These are phyloP conservation scores for Caenorhabditis sp. DNA, from an alignment of 2,888 invertebrate species.

Conservation along the genomic window DNA sequence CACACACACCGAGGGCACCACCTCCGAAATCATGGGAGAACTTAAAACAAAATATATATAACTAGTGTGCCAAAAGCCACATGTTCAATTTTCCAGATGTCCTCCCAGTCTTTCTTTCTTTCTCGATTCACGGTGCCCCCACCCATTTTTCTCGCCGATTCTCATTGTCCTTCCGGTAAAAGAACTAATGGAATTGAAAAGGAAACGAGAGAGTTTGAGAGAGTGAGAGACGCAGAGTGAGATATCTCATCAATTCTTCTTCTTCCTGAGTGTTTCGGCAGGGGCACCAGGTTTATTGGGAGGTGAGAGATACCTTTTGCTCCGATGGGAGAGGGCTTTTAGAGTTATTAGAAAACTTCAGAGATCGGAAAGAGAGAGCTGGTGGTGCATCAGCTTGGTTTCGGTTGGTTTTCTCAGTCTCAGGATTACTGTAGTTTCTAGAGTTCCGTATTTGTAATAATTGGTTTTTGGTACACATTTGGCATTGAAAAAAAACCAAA, in stretches of 20 bases:
- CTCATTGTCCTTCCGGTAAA: constrained; percentile 32
- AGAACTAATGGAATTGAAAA: constrained; percentile 49
- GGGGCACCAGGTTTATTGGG: constrained; percentile 49
- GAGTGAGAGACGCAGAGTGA: constrained; percentile 29
- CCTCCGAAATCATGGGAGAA: constrained; percentile 12
- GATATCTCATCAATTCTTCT: constrained; percentile 46
- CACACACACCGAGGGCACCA: background rate
- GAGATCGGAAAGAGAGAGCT: constrained; percentile 3
- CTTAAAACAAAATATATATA: constrained; percentile 28
- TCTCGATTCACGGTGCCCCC: no score
- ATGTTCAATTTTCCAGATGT: constrained; percentile 64
- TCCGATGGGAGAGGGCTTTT: background rate
- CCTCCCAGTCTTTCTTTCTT: no score
- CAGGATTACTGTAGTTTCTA: background rate
- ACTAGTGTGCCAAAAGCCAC: constrained; percentile 38
- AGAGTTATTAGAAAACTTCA: background rate
- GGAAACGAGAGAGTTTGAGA: constrained; percentile 26
- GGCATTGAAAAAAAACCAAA: no score
- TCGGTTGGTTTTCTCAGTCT: no score
- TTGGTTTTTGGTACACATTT: no score
- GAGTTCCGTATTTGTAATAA: no score
- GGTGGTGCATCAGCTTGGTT: background rate
- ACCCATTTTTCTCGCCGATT: constrained; percentile 2
- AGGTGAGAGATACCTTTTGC: background rate
- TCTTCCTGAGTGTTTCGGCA: constrained; percentile 37